Base-by-base conservation (phyloP, 2,797 vertebrate species). In the Decapterus maruadsi region DNA sequence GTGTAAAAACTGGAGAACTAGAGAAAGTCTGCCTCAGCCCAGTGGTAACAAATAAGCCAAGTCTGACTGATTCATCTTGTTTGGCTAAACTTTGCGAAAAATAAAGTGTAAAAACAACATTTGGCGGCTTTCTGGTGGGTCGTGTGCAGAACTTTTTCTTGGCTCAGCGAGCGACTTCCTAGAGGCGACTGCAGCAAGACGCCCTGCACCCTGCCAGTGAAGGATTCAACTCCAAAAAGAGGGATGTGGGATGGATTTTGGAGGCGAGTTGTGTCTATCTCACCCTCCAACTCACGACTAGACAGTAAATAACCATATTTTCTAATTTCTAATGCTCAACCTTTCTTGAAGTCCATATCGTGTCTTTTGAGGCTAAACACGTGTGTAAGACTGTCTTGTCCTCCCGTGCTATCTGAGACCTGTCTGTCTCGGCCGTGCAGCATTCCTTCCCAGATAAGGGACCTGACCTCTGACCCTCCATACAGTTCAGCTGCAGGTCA, bases 391-490 rank as follows among this genome's bases (percentile, higher is more conserved):
- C 3, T 4, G 4, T 72, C 26, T 66, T 63, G 67, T 72, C 43
- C 67, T 54, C 61, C 50, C 11, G 0, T 71, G 83, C 56, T 80
- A 84, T 85, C 75, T 73, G 81, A 87, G 86, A 75, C 64, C 55
- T 69, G 43, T 79, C 79, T 75, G 67, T 90, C 78, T 63, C 8
- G 51, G 82, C 81, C 63, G 77, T 4, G 67, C 63, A 53, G 46
- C 89, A 91, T 94, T 93, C 90, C 89, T 78, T 75, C 74, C 78
- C 82, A 85, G 90, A 93, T 92, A 93, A 93, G 77, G 38, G 53
- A 75, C 46, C 56, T 72, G 83, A 90, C 87, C 90, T 89, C 53
- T 87, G 89, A 90, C 85, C 90, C 72, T 71, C 56, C 19, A 26
- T 20, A 34, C 19, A 67, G 93, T 91, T 93, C 92, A 92, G 74